Percentiles rank a stretch among this genome's conserved stretches.
Conservation (phyloP, 1,140 invertebrate species). For the Bombus consobrinus region DNA sequence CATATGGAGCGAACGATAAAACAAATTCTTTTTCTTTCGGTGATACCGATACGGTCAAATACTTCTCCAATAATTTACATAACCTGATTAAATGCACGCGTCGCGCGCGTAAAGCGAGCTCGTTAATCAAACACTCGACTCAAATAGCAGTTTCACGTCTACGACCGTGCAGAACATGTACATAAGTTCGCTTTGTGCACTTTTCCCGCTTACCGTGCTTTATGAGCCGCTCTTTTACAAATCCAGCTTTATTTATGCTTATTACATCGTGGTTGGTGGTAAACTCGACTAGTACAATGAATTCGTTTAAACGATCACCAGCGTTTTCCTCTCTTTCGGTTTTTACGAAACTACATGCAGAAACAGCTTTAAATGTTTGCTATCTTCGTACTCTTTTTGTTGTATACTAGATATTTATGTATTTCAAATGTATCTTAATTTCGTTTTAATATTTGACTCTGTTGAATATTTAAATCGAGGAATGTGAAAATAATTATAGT, state of each 20-base stretch:
- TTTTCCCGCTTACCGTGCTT: neutral
- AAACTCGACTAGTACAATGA: neutral
- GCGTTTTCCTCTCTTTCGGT: neutral
- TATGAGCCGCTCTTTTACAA: neutral
- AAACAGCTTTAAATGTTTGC: neutral
- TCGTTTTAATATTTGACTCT: neutral
- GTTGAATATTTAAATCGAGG: neutral
- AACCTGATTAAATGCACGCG: neutral
- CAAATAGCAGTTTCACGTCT: neutral
- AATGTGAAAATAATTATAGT: too few relatives aligned
- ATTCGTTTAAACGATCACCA: constrained; percentile 6
- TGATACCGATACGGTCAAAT: neutral
- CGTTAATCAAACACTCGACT: constrained; percentile 31
- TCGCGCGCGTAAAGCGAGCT: neutral
- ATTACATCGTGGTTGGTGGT: neutral
- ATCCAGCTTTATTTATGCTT: constrained; percentile 14
- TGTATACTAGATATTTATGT: neutral
- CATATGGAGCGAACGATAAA: neutral
- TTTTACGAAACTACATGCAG: neutral
- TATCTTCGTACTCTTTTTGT: neutral
- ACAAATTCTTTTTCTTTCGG: neutral
- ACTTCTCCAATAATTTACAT: neutral
- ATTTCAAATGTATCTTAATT: neutral
- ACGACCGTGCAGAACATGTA: neutral
- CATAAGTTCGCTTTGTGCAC: neutral